These are phyloP conservation scores for Kryptolebias ocellatus DNA, from an alignment of 2,797 vertebrate genomes.

Conservation along the genomic window DNA sequence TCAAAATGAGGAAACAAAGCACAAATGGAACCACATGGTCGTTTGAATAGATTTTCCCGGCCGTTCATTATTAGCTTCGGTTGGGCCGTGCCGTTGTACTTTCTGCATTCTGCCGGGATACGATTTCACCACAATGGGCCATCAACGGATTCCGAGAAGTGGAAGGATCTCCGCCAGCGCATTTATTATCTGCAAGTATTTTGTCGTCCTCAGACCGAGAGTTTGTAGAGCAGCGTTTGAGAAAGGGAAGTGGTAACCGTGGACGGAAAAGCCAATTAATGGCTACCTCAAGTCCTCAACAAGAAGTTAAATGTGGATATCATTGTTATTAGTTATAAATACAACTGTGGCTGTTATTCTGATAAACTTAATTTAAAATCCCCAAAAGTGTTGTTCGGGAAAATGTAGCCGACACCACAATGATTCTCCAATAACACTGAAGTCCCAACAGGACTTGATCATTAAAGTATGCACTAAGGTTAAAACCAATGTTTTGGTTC, in stretches of 20 bases:
- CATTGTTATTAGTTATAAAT: constrained; percentile 10
- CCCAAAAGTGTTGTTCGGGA: neutral
- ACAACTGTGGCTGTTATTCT: neutral
- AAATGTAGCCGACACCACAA: constrained; percentile 4
- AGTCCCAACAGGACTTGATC: neutral
- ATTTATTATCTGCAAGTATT: constrained; percentile 66
- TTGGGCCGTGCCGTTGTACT: constrained; percentile 69
- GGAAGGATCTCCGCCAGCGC: constrained; percentile 63
- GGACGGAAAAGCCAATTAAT: constrained; percentile 16
- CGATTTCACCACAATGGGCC: constrained; percentile 80
- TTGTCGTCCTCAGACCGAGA: constrained; percentile 52
- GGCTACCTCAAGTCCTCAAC: constrained; percentile 19
- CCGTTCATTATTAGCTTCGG: constrained; percentile 75
- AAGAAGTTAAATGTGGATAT: constrained; percentile 15
- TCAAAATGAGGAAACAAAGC: constrained; percentile 67
- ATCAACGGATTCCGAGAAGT: constrained; percentile 74
- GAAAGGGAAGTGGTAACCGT: constrained; percentile 7
- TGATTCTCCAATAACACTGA: constrained; percentile 10
- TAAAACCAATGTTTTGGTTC: neutral
- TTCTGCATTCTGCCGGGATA: constrained; percentile 65
- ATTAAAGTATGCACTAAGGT: neutral
- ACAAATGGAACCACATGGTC: constrained; percentile 68
- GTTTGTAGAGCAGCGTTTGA: constrained; percentile 16
- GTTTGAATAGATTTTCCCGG: constrained; percentile 62
- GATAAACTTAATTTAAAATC: neutral